These are phyloP conservation scores for Martes martes DNA, from an alignment of 2,113 vertebrate species.

Conservation along the genomic window DNA sequence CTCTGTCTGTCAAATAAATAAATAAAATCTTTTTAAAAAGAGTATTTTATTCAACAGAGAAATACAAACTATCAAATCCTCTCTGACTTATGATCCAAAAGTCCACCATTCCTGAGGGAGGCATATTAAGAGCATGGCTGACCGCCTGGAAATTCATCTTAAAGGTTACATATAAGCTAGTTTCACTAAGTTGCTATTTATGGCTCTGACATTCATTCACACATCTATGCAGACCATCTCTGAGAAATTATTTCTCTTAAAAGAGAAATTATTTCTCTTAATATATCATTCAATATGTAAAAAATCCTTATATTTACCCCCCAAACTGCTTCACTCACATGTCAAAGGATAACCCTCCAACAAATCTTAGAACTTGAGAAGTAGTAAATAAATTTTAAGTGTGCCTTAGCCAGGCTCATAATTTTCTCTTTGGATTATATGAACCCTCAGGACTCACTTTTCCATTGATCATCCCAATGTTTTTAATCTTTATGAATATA, in stretches of 20 bases:
- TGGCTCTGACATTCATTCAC: slow-evolving; percentile 7
- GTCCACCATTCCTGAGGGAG: background rate
- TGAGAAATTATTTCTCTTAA: slow-evolving; percentile 18
- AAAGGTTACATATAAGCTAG: background rate
- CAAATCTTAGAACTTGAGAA: slow-evolving; percentile 3
- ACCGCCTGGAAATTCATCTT: background rate
- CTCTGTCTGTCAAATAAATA: too few relatives aligned
- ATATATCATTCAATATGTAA: background rate
- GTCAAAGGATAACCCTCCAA: slow-evolving; percentile 27
- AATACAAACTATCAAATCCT: background rate
- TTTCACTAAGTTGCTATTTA: slow-evolving; percentile 37
- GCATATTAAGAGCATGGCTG: background rate
- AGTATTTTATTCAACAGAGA: slow-evolving; percentile 14
- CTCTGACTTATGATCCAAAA: background rate
- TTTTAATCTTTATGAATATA: background rate
- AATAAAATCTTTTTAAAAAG: too few relatives aligned
- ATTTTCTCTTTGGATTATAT: slow-evolving; percentile 1
- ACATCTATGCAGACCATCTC: background rate
- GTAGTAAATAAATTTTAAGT: background rate
- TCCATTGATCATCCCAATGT: background rate
- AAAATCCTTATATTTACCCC: slow-evolving; percentile 32
- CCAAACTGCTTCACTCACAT: background rate
- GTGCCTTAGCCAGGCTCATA: background rate
- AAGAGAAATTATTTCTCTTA: background rate
- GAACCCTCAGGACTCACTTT: background rate